Evolutionary conservation across 2,797 vertebrate species (phyloP).

Genomic region (Linurgus olivaceus): DNA sequence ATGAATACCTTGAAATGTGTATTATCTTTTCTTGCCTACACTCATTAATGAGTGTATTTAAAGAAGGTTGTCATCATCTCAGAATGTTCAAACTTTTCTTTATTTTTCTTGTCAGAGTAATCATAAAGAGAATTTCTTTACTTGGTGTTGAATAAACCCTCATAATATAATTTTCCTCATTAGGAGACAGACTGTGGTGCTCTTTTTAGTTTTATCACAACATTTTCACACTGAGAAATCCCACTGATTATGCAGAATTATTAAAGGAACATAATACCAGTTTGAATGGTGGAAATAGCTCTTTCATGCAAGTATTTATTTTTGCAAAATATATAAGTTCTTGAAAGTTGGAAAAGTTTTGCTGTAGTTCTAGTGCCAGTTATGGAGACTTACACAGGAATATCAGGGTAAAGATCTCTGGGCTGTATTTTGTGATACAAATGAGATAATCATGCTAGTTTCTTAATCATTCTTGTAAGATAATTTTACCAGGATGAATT

Average conservation of each 20-base stretch:
- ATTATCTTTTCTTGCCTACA: neutral
- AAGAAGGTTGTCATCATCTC: neutral
- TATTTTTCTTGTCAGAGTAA: conserved; percentile 28
- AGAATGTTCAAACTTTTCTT: conserved; percentile 1
- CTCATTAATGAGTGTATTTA: neutral
- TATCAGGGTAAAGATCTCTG: neutral
- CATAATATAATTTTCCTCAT: neutral
- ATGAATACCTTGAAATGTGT: neutral
- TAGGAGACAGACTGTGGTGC: neutral
- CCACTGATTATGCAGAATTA: neutral
- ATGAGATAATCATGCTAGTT: neutral
- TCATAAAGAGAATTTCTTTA: neutral
- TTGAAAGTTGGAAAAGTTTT: neutral
- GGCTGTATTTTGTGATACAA: neutral
- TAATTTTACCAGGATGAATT: neutral
- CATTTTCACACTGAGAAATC: neutral
- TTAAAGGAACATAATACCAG: neutral
- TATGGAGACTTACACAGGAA: neutral
- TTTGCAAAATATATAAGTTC: neutral
- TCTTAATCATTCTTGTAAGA: neutral
- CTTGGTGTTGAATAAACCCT: neutral
- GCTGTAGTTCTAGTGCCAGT: neutral
- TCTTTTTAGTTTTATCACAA: neutral
- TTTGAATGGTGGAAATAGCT: neutral
- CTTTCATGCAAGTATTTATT: conserved; percentile 13